These are phyloP conservation scores for Diarsia dahlii DNA, from an alignment of 2,888 invertebrate species.

Conservation along the genomic window DNA sequence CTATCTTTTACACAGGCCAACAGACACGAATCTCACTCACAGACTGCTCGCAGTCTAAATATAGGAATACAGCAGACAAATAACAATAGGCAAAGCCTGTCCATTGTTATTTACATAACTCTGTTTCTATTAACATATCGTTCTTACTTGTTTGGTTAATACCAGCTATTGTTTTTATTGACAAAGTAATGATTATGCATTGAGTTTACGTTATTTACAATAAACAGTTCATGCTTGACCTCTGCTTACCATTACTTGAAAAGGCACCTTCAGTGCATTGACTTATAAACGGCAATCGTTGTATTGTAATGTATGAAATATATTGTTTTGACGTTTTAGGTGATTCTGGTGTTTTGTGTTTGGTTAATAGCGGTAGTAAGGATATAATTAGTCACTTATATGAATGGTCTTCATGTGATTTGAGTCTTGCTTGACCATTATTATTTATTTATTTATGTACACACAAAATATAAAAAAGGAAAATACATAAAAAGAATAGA, in stretches of 20 bases:
- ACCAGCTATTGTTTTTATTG: constrained; percentile 45
- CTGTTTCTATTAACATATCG: constrained; percentile 23
- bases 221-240: constrained; percentile 30
- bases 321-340: background rate
- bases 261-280: constrained; percentile 52
- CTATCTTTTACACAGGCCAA: background rate
- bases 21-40: background rate
- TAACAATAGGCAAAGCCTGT: constrained; percentile 21
- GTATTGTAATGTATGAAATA: background rate
- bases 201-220: constrained; percentile 16
- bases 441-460: too few relatives aligned
- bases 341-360: background rate
- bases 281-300: constrained; percentile 10
- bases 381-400: background rate
- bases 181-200: constrained; percentile 54
- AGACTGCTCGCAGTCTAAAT: constrained; percentile 1
- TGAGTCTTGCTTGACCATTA: too few relatives aligned
- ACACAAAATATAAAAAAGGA: too few relatives aligned
- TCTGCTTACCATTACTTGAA: constrained; percentile 26
- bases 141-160: constrained; percentile 15
- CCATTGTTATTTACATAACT: constrained; percentile 28
- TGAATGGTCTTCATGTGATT: background rate
- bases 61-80: constrained; percentile 15
- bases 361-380: background rate
- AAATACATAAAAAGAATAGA: too few relatives aligned